phyloP scores from a whole-genome alignment of 2,888 invertebrate species.

The Rhopalosiphum nymphaeae region DNA sequence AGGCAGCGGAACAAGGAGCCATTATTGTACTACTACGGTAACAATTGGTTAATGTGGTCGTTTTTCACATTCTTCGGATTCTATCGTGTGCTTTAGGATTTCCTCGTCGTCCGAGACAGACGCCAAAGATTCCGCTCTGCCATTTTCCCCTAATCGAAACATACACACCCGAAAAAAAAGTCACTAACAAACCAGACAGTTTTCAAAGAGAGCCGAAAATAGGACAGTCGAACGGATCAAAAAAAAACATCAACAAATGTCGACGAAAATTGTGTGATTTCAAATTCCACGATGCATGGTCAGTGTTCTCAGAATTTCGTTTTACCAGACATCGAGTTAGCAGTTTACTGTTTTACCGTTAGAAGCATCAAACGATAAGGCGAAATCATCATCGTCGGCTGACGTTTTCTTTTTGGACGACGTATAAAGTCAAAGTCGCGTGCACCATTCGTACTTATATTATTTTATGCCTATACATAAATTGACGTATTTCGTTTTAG shows the following conservation, averaged over 20 bases:
- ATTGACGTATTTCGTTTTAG: background rate
- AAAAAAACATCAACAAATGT: slow-evolving; percentile 2
- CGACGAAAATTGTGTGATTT: slow-evolving; percentile 21
- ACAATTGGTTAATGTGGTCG: slow-evolving; percentile 38
- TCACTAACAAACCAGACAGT: background rate
- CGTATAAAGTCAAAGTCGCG: background rate
- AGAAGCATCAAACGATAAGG: background rate
- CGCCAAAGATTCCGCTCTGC: slow-evolving; percentile 17
- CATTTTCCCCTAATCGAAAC: slow-evolving; percentile 18
- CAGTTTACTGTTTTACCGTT: background rate
- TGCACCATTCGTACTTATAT: background rate
- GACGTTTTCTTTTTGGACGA: background rate
- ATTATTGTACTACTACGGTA: slow-evolving; percentile 12
- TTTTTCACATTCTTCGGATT: slow-evolving; percentile 34
- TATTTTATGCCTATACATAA: background rate
- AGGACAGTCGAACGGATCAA: background rate
- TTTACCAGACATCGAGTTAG: background rate
- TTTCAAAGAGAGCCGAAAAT: slow-evolving; percentile 56
- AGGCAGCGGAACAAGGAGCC: background rate
- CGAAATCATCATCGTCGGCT: background rate
- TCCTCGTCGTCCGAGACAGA: background rate
- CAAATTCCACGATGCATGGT: slow-evolving; percentile 32
- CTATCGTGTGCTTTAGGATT: slow-evolving; percentile 30
- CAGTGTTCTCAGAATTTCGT: slow-evolving; percentile 35
- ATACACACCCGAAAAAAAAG: background rate